A percentile compares a stretch with the other conserved stretches of the same genome.
phyloP scores from a whole-genome alignment of 2,113 vertebrate genomes.

The Xiphias gladius region DNA sequence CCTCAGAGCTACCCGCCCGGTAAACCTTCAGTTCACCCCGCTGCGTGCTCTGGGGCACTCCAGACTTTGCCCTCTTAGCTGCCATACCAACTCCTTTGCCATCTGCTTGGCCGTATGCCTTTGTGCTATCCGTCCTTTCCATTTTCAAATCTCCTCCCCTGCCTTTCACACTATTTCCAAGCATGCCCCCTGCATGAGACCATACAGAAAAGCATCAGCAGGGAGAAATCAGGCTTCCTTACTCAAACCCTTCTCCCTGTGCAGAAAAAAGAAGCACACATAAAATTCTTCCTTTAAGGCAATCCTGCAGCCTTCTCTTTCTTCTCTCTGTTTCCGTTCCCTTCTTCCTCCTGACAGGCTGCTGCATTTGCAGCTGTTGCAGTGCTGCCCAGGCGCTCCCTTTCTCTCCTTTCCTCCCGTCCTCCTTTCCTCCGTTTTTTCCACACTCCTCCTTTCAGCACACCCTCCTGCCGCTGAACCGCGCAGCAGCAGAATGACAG shows the following conservation, averaged over 20 bases:
- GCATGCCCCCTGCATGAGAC: constrained; percentile 88
- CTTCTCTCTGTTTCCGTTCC: constrained; percentile 50
- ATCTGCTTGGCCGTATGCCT: constrained; percentile 82
- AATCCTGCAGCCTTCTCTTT: constrained; percentile 65
- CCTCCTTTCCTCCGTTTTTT: constrained; percentile 72
- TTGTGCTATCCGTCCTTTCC: constrained; percentile 84
- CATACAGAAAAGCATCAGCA: constrained; percentile 84
- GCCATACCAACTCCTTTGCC: constrained; percentile 86
- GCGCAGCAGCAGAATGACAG: constrained; percentile 87
- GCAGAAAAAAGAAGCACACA: constrained; percentile 46
- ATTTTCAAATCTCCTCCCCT: constrained; percentile 82
- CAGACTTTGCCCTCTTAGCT: constrained; percentile 89
- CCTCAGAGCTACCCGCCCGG: constrained; percentile 89
- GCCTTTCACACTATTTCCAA: constrained; percentile 88
- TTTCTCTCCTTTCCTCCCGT: constrained; percentile 72
- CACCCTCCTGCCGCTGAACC: constrained; percentile 82
- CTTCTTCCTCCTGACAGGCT: constrained; percentile 75
- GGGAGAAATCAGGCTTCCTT: constrained; percentile 63
- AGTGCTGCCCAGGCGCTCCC: constrained; percentile 79
- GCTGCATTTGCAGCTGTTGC: constrained; percentile 83
- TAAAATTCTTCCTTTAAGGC: constrained; percentile 56
- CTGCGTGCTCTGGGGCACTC: constrained; percentile 82
- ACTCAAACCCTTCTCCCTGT: constrained; percentile 51
- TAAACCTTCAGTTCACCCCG: constrained; percentile 93
- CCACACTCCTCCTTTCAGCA: constrained; percentile 79